A percentile compares a stretch with the other conserved stretches of the same genome.
Evolutionary conservation across 1,140 invertebrate species (phyloP).

Genomic region (Drosophila sp.): DNA sequence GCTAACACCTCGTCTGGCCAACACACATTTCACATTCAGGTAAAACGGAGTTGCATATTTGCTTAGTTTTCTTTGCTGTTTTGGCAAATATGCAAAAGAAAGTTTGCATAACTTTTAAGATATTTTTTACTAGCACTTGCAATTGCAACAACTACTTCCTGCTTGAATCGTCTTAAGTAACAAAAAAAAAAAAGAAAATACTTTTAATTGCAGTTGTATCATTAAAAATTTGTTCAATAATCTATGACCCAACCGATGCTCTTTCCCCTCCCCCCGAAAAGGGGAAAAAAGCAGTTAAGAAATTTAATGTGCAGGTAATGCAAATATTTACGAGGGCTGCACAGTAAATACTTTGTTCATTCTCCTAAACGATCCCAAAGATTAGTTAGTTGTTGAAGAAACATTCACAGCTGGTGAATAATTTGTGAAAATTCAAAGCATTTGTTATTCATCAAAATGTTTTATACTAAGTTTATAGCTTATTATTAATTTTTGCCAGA

Average conservation of each 20-base stretch:
- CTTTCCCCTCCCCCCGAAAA: too few species aligned
- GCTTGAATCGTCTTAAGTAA: not conserved
- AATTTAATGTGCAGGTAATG: too few species aligned
- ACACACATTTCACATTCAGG: constrained; percentile 3
- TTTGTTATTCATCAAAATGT: too few species aligned
- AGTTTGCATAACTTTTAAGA: constrained; percentile 18
- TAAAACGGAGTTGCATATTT: constrained; percentile 8
- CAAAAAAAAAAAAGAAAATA: not conserved
- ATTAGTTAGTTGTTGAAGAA: too few species aligned
- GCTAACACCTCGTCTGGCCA: constrained; percentile 11
- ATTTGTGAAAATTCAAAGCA: too few species aligned
- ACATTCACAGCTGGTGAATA: too few species aligned
- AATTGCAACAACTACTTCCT: constrained; percentile 9
- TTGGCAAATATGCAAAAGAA: constrained; percentile 2
- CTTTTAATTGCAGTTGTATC: not conserved
- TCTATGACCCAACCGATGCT: not conserved
- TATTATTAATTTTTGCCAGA: not conserved
- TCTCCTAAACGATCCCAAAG: too few species aligned
- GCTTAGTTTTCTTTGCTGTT: not conserved
- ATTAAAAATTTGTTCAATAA: not conserved
- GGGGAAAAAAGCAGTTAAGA: not conserved
- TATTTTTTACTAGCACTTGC: constrained; percentile 2
- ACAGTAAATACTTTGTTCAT: too few species aligned
- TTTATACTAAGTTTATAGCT: too few species aligned
- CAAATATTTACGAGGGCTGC: too few species aligned